Percentiles rank a stretch among this genome's conserved stretches.
Evolutionary conservation across 2,888 invertebrate genomes (phyloP).

Genomic region (Baronia brevicornis): DNA sequence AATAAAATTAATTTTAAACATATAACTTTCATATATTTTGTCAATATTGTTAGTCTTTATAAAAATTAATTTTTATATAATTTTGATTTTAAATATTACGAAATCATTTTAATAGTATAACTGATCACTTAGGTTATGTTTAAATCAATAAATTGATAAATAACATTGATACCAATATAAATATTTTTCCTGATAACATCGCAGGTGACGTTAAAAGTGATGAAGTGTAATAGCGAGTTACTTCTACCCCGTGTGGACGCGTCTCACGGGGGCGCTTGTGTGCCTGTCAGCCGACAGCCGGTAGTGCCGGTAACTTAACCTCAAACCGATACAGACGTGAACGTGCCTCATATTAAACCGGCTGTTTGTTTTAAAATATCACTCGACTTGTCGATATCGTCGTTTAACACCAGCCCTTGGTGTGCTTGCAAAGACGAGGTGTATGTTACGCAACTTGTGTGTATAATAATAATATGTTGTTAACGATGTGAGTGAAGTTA

Average conservation of each 20-base stretch:
- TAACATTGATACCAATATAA: background rate
- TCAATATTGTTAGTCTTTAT: background rate
- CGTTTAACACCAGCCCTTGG: slow-evolving; percentile 9
- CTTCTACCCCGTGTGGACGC: slow-evolving; percentile 49
- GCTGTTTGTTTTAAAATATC: slow-evolving; percentile 43
- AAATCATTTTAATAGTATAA: too few species aligned
- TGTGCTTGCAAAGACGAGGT: background rate
- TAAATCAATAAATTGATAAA: too few species aligned
- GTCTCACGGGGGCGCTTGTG: slow-evolving; percentile 44
- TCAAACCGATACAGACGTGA: slow-evolving; percentile 72
- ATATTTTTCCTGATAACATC: background rate
- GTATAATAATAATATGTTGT: background rate
- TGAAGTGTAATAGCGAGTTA: slow-evolving; percentile 21
- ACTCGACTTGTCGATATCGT: slow-evolving; percentile 14
- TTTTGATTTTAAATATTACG: too few species aligned
- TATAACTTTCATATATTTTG: background rate
- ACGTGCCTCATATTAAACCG: slow-evolving; percentile 62
- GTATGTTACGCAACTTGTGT: slow-evolving; percentile 1
- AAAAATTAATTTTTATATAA: too few species aligned
- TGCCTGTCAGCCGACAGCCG: slow-evolving; percentile 56
- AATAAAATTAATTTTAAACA: background rate
- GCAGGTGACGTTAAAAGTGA: slow-evolving; percentile 10
- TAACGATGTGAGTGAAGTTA: slow-evolving; percentile 27
- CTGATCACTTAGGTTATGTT: too few species aligned
- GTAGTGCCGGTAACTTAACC: slow-evolving; percentile 72